Evolutionary conservation across 1,140 invertebrate species (phyloP), one percentile per base, ranked within the genome.

Genomic region (Hylaeus volcanicus): DNA sequence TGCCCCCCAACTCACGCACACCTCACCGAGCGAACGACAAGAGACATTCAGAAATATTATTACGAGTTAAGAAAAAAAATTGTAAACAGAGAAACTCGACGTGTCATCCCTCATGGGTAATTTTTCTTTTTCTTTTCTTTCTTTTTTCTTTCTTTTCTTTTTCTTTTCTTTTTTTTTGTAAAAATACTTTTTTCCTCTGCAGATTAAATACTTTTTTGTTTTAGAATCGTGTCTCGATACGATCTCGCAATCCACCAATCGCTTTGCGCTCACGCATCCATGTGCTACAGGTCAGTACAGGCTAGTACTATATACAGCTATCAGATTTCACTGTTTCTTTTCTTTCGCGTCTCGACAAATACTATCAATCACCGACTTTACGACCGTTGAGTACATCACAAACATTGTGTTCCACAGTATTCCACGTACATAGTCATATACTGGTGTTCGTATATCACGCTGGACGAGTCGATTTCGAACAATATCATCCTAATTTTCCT

Each of bases 281-380:
- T 93, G 92, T 93, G 93, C 93, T 93, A 93, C 92, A 93, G 93
- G 93, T 93, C 92, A 93, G 93, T 93, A 93, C 92, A 93, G 92
- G 92, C 93, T 92, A 92, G 89, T 92, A 91, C 91, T 91, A 91
- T 89, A 91, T 91, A 92, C 90, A 92, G 91, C 91, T 92, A 91
- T 86, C 90, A 89, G 79, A 89, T 87, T 86, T 74, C 78, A 71
- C 55, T 83, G 55, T 76, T 68, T 78, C 37, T 75, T 5, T 63
- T 55, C n/a, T 9, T 37, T 68, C 37, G 45, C 37, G 64, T 78
- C 51, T 77, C 56, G 69, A 68, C 12, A 43, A 9, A 5, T 12
- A n/a, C 26, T 37, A 43, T 45, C 8, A 70, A 55, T 53, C 26
- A 60, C 39, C n/a, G 41, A 26, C 51, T 83, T 43, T 56, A 61